A percentile compares a stretch with the other conserved stretches of the same genome.
Conservation (phyloP, 2,888 invertebrate genomes). For the Chironomus tentans region DNA sequence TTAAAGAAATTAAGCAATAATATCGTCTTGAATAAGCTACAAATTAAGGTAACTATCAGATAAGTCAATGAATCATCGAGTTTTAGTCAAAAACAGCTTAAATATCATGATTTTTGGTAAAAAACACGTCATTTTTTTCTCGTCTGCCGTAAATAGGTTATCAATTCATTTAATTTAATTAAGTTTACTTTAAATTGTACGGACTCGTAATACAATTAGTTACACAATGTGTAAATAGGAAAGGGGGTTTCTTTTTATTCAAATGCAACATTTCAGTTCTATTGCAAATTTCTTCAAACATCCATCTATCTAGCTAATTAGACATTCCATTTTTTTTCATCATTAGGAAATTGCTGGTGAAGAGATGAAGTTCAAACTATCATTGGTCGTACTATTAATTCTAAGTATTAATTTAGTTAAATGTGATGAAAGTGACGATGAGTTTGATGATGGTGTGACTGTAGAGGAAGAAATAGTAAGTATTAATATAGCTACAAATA, state of each 20-base stretch:
- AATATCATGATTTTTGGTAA: background rate
- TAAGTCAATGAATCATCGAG: no score
- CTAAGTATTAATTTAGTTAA: background rate
- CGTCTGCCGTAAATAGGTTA: background rate
- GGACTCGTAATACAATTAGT: background rate
- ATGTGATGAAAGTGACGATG: background rate
- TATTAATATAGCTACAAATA: background rate
- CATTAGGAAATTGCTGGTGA: background rate
- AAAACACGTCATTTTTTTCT: background rate
- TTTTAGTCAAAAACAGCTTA: no score
- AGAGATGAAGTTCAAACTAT: background rate
- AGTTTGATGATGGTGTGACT: background rate
- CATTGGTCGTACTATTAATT: background rate
- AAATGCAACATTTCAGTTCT: background rate
- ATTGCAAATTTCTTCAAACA: background rate
- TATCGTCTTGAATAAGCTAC: no score
- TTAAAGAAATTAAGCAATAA: no score
- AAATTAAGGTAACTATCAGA: no score
- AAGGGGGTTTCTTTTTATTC: background rate
- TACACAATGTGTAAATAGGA: background rate
- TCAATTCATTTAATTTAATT: background rate
- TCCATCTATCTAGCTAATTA: background rate
- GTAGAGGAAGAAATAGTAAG: background rate
- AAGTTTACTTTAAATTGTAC: background rate
- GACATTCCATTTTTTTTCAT: background rate